phyloP scores from a whole-genome alignment of 2,888 invertebrate species.

The Nemapogon koenigi region DNA sequence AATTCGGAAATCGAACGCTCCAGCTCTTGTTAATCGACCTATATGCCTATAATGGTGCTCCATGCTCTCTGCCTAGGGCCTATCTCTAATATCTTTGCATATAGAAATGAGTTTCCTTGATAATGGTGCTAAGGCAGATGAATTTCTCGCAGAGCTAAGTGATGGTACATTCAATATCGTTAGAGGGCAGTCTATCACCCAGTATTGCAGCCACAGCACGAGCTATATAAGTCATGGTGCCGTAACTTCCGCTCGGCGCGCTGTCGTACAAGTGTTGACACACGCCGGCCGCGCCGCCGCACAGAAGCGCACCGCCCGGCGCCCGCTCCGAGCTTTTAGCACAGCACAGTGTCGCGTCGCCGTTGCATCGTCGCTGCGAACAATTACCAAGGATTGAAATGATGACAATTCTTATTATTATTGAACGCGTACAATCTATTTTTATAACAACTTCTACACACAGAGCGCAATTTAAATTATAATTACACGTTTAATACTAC shows the following conservation, averaged over 20 bases:
- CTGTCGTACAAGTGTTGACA: conserved; percentile 98
- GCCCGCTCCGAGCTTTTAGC: conserved; percentile 75
- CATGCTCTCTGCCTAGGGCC: no score
- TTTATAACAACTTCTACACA: no score
- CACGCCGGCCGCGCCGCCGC: conserved; percentile 93
- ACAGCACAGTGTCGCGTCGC: conserved; percentile 94
- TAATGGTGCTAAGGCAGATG: not conserved
- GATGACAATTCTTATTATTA: no score
- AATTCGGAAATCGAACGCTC: no score
- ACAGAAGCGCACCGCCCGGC: conserved; percentile 73
- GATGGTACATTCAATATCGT: conserved; percentile 83
- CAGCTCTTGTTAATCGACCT: no score
- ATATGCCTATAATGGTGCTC: no score
- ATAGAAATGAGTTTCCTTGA: no score
- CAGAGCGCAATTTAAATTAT: no score
- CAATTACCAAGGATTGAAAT: no score
- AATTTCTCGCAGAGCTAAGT: conserved; percentile 39
- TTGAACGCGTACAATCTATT: no score
- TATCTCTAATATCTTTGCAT: no score
- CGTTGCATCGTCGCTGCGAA: conserved; percentile 80
- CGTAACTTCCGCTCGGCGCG: conserved; percentile 96
- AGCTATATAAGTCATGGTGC: conserved; percentile 97
- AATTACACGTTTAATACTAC: no score
- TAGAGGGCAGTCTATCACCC: conserved; percentile 74
- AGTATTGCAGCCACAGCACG: conserved; percentile 79